Evolutionary conservation across 2,113 vertebrate species (phyloP).

Genomic region (Rhagologus leucostigma): DNA sequence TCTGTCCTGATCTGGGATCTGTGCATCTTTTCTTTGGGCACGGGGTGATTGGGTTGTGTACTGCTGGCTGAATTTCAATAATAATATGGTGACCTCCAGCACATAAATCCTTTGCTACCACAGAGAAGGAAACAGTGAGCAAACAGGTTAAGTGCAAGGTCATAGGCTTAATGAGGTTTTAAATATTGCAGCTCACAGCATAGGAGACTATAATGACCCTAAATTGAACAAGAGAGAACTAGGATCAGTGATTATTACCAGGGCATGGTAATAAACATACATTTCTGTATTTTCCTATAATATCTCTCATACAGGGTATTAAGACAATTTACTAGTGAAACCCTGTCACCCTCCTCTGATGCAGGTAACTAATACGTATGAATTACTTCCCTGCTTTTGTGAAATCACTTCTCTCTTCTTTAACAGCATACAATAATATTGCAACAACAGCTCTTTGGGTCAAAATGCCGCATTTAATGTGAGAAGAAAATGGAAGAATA

Average conservation of each 20-base stretch:
- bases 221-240: not conserved
- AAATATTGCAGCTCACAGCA: conserved; percentile 2
- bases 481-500: not conserved
- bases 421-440: not conserved
- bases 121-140: not conserved
- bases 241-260: not conserved
- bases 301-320: not conserved
- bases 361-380: not conserved
- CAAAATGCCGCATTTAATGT: not conserved
- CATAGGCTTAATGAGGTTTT: not conserved
- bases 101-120: not conserved
- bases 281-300: not conserved
- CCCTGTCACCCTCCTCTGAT: not conserved
- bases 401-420: not conserved
- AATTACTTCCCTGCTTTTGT: not conserved
- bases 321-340: not conserved
- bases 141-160: not conserved
- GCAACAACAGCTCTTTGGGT: not conserved
- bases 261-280: not conserved
- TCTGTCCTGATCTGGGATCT: not conserved
- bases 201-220: not conserved
- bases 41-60: not conserved
- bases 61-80: not conserved
- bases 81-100: not conserved
- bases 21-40: not conserved